phyloP scores from a whole-genome alignment of 2,113 vertebrate species.

The Strigops habroptila region DNA sequence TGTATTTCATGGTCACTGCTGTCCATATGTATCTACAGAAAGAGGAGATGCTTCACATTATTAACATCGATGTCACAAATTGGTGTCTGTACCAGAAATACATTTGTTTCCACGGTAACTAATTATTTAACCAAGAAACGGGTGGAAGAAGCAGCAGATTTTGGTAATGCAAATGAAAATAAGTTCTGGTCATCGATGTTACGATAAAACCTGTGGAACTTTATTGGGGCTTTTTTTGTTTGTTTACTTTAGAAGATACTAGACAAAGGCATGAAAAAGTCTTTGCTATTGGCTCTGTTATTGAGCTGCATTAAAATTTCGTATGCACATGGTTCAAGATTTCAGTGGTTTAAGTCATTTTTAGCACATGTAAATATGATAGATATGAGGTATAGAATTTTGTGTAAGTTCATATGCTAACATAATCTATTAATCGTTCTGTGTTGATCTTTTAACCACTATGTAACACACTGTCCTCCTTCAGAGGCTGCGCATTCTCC shows the following conservation, averaged over 20 bases:
- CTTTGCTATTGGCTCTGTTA: background rate
- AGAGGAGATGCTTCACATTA: background rate
- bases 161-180: background rate
- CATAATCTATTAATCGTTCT: background rate
- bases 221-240: background rate
- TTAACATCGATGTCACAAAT: background rate
- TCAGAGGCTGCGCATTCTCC: background rate
- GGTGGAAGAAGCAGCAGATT: background rate
- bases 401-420: too few relatives aligned
- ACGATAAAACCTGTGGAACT: background rate
- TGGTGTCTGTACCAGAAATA: background rate
- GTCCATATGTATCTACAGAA: background rate
- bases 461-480: background rate
- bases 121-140: background rate
- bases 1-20: background rate
- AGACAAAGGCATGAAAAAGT: background rate
- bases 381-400: fast-evolving
- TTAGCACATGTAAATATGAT: background rate
- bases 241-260: background rate
- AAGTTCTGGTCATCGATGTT: background rate
- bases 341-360: background rate
- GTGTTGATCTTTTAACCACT: background rate
- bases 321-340: background rate
- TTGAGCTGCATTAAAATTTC: background rate
- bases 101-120: conserved; percentile 4